These are phyloP conservation scores for Drosophila bocqueti DNA, from an alignment of 1,140 invertebrate species.

Conservation along the genomic window DNA sequence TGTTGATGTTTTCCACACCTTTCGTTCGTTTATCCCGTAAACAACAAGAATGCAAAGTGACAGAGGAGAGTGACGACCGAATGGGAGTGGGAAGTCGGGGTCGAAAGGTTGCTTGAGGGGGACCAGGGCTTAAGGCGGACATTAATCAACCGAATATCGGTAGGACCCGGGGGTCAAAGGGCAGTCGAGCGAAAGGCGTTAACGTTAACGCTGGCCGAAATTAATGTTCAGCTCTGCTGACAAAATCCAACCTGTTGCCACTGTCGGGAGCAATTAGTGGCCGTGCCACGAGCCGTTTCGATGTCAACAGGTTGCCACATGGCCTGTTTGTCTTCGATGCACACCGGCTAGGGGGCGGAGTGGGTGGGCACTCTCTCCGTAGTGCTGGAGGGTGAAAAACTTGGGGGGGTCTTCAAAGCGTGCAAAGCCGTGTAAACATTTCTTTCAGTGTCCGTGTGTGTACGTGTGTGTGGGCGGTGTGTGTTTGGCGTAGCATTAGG, in stretches of 20 bases:
- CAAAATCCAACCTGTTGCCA: conserved; percentile 73
- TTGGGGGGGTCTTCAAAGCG: background rate
- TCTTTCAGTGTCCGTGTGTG: conserved; percentile 22
- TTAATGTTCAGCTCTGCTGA: conserved; percentile 52
- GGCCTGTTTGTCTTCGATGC: conserved; percentile 30
- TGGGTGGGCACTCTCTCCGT: background rate
- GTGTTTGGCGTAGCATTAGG: conserved; percentile 55
- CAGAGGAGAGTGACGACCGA: conserved; percentile 51
- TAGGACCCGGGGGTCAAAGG: conserved; percentile 8
- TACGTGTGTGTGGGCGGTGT: conserved; percentile 4
- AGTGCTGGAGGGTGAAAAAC: background rate
- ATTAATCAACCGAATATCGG: conserved; percentile 27
- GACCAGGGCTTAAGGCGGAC: conserved; percentile 11
- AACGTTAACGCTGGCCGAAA: conserved; percentile 36
- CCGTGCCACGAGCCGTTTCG: conserved; percentile 39
- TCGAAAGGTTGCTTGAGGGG: conserved; percentile 19
- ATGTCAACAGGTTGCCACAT: conserved; percentile 77
- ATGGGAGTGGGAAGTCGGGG: conserved; percentile 16
- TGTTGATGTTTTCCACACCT: conserved; percentile 53
- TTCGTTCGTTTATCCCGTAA: conserved; percentile 61
- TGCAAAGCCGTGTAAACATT: conserved; percentile 49
- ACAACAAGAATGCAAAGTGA: conserved; percentile 76
- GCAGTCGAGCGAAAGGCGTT: conserved; percentile 52
- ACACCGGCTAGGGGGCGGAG: conserved; percentile 5
- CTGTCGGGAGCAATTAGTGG: conserved; percentile 75